Evolutionary conservation across 2,888 invertebrate genomes (phyloP).

Genomic region (Ypsolopha scabrella): DNA sequence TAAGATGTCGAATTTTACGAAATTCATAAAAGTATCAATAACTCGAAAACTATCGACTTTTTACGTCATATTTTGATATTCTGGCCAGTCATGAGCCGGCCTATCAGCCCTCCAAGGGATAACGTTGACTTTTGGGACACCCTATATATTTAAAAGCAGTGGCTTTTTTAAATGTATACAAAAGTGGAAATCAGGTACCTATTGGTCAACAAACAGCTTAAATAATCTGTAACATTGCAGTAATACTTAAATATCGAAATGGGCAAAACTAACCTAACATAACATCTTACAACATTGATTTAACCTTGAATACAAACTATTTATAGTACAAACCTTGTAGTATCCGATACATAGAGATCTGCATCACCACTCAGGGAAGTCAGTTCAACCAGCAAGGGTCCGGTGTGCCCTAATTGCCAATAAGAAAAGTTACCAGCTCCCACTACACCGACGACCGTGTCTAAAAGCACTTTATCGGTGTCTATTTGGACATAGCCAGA

Average conservation of each 20-base stretch:
- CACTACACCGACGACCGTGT: slow-evolving; percentile 43
- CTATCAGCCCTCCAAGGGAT: too few relatives aligned
- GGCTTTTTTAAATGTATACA: too few relatives aligned
- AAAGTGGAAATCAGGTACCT: too few relatives aligned
- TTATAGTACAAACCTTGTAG: slow-evolving; percentile 28
- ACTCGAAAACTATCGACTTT: too few relatives aligned
- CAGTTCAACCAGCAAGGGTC: slow-evolving; percentile 45
- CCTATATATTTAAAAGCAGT: too few relatives aligned
- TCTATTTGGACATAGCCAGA: slow-evolving; percentile 35
- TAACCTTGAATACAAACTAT: not conserved
- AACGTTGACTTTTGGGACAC: too few relatives aligned
- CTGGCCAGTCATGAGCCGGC: too few relatives aligned
- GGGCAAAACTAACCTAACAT: not conserved
- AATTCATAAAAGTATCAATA: too few relatives aligned
- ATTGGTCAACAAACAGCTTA: too few relatives aligned
- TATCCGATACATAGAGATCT: slow-evolving; percentile 53
- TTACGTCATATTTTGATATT: too few relatives aligned
- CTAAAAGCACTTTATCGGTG: slow-evolving; percentile 40
- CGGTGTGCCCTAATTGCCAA: slow-evolving; percentile 52
- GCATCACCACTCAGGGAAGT: slow-evolving; percentile 51
- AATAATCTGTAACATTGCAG: too few relatives aligned
- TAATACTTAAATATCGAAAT: not conserved
- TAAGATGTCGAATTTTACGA: too few relatives aligned
- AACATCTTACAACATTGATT: not conserved
- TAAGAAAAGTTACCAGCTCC: slow-evolving; percentile 59